Conservation (phyloP, 1,140 invertebrate species). For the Lucilia cuprina region DNA sequence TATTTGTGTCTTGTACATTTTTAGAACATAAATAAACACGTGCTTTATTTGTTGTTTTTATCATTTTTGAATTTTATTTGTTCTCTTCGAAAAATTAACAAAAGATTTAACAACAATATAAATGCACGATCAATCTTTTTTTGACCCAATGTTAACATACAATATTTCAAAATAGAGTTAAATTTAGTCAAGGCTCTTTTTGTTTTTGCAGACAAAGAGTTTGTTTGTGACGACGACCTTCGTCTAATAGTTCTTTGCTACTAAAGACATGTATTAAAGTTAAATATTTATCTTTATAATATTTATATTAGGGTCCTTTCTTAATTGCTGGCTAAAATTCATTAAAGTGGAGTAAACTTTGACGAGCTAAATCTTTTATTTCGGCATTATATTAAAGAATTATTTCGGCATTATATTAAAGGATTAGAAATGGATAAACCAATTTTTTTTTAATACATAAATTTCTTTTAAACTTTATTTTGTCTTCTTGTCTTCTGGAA, state of each 20-base stretch:
- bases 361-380: no score
- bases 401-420: no score
- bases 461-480: background rate
- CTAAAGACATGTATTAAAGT: no score
- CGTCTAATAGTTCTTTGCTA: background rate
- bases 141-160: conserved; percentile 5
- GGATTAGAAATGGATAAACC: no score
- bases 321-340: no score
- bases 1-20: conserved; percentile 20
- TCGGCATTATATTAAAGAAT: no score
- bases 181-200: conserved; percentile 12
- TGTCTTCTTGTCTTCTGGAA: background rate
- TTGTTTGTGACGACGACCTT: background rate
- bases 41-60: conserved; percentile 15
- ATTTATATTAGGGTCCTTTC: no score
- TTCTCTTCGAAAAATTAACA: background rate
- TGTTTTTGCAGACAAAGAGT: background rate
- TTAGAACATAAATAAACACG: conserved; percentile 35
- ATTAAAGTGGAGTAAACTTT: no score
- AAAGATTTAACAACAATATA: background rate
- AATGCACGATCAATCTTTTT: conserved; percentile 11
- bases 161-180: conserved; percentile 8
- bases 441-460: background rate
- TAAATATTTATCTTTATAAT: no score
- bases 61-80: background rate